Base-by-base conservation (phyloP, 2,888 invertebrate species). In the Brachycybe producta region DNA sequence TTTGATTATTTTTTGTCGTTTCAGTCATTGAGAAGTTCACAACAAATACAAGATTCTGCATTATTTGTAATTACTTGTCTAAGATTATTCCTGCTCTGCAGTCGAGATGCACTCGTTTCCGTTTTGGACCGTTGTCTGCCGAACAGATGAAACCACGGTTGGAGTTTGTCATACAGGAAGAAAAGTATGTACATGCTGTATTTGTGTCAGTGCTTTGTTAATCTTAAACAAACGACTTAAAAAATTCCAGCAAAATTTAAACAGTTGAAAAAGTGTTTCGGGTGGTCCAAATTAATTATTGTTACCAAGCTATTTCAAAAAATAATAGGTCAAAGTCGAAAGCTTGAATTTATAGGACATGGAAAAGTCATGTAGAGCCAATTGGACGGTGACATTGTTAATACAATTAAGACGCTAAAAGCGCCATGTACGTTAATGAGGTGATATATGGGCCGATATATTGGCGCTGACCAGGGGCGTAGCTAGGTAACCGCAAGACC, bases 61-160 rank as follows among this genome's bases (percentile, higher is more conserved):
- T 98, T 53, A 98, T 99, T 62, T 95, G 97, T 70, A 98, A 98
- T 70, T 98, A 98, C 70, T 71, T 98, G 59, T 87, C 91, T 60
- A 97, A 97, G 74, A 95, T 99, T 55, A 98, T 95, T 61, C 98
- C 98, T 15, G 97, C 98, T 3, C 73, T 99, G 49, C 98, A 99
- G 70, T 98, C 97, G 13, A 77, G 98, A 59, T 98, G 97, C 68
- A 98, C 95, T 0, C 76, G 92, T 52, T 97, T 97, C 65, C 76
- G 95, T 38, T 97, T 97, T 70, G 94, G 90, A 3, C 95, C 95
- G 2, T 71, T 97, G 2, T 75, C 79, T 2, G 73, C 80, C 1
- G 77, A 79, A 15, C 91, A 94, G 70, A 94, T 99, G 62, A 62
- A 88, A 48, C 95, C 95, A 0, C 73, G 97, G 27, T 72, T 98